These are phyloP conservation scores for Rhagoletis pomonella DNA, from an alignment of 1,140 invertebrate genomes.

Conservation along the genomic window DNA sequence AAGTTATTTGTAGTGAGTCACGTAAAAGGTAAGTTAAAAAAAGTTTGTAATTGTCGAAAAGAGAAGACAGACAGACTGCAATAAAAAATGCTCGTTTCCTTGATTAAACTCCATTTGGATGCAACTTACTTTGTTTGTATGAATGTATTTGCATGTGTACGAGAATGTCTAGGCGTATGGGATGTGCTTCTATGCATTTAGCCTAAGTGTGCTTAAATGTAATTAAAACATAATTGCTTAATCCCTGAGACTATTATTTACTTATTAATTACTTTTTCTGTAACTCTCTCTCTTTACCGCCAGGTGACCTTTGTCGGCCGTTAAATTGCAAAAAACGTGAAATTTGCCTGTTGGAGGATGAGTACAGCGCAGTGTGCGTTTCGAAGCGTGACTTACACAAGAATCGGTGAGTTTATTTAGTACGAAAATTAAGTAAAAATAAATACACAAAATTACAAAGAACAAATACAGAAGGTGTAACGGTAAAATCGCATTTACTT, in stretches of 20 bases:
- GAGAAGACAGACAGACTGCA: too few relatives aligned
- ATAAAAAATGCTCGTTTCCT: too few relatives aligned
- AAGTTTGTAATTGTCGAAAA: too few relatives aligned
- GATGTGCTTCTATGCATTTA: too few relatives aligned
- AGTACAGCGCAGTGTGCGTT: slow-evolving; percentile 90
- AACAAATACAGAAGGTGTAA: background rate
- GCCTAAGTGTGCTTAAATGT: background rate
- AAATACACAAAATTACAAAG: background rate
- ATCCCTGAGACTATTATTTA: background rate
- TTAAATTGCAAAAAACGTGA: slow-evolving; percentile 92
- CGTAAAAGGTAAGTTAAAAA: background rate
- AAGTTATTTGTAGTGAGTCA: background rate
- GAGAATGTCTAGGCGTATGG: too few relatives aligned
- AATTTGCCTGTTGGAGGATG: slow-evolving; percentile 88
- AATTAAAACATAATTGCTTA: background rate
- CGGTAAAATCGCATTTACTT: too few relatives aligned
- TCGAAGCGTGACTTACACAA: slow-evolving; percentile 89
- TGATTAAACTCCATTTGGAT: slow-evolving; percentile 9
- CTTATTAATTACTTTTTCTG: background rate
- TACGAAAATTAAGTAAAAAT: background rate
- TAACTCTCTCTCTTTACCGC: background rate
- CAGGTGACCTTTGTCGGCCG: slow-evolving; percentile 89
- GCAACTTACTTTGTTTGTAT: slow-evolving; percentile 19
- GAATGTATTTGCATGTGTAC: too few relatives aligned
- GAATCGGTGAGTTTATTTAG: slow-evolving; percentile 84